These are phyloP conservation scores for Megalops atlanticus DNA, from an alignment of 2,113 vertebrate genomes.

Conservation along the genomic window DNA sequence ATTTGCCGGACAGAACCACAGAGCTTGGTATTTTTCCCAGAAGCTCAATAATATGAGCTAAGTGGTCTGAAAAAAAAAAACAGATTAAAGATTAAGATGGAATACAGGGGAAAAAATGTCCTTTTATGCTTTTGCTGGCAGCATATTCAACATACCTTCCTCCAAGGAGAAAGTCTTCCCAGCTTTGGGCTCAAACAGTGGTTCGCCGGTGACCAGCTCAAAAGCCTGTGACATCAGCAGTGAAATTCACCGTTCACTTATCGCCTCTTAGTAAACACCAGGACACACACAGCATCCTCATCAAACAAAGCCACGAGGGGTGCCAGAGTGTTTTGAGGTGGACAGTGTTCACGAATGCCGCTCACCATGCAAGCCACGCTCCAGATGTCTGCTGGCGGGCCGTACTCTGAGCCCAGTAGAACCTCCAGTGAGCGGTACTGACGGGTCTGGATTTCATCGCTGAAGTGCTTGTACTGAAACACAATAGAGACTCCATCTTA, in stretches of 20 bases:
- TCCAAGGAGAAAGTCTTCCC: constrained; percentile 75
- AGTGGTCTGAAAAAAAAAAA: constrained; percentile 72
- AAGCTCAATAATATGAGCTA: constrained; percentile 79
- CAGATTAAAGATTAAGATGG: neutral
- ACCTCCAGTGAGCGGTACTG: constrained; percentile 84
- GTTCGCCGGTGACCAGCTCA: constrained; percentile 79
- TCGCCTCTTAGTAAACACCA: too few relatives aligned
- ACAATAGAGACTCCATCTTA: neutral
- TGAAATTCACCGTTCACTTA: constrained; percentile 18
- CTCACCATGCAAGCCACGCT: constrained; percentile 83
- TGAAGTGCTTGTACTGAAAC: constrained; percentile 82
- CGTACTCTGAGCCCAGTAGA: constrained; percentile 78
- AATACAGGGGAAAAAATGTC: neutral
- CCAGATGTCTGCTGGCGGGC: constrained; percentile 83
- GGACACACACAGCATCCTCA: neutral
- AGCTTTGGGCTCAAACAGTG: constrained; percentile 78
- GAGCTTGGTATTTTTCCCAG: constrained; percentile 78
- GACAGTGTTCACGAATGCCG: neutral
- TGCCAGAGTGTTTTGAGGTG: too few relatives aligned
- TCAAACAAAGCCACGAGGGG: neutral
- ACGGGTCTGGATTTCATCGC: constrained; percentile 84
- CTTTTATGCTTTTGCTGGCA: neutral
- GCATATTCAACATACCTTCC: constrained; percentile 69
- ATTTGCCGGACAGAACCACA: constrained; percentile 74
- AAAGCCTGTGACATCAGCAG: constrained; percentile 70